These are phyloP conservation scores for Andrena flavipes DNA, from an alignment of 2,888 invertebrate species.

Conservation along the genomic window DNA sequence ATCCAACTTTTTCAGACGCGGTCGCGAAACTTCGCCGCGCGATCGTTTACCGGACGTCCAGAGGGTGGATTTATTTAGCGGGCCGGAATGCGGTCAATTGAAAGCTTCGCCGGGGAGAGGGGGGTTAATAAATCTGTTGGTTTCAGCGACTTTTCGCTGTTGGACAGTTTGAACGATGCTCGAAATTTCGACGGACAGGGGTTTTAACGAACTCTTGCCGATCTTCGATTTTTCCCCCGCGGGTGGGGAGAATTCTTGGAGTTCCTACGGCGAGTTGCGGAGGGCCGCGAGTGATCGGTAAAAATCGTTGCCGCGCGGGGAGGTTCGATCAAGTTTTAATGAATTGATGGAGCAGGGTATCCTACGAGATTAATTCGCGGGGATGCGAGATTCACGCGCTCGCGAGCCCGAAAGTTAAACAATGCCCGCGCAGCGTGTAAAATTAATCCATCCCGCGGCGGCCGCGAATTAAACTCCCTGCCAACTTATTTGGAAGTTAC, in stretches of 20 bases:
- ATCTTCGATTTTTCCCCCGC: background rate
- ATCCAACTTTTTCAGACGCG: constrained; percentile 19
- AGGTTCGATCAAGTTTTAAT: background rate
- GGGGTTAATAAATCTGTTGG: background rate
- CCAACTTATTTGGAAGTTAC: constrained; percentile 17
- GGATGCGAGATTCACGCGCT: constrained; percentile 11
- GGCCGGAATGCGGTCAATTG: constrained; percentile 15
- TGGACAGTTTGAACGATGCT: background rate
- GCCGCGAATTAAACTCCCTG: constrained; percentile 18
- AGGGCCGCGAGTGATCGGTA: background rate
- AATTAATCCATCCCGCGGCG: constrained; percentile 28
- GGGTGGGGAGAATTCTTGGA: background rate
- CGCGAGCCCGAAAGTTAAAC: constrained; percentile 16
- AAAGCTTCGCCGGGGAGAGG: background rate
- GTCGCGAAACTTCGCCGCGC: constrained; percentile 26
- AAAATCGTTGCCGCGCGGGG: background rate
- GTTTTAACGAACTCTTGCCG: constrained; percentile 1
- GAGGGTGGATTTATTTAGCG: background rate
- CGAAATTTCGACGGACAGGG: background rate
- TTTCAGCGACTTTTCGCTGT: background rate
- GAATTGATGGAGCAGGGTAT: background rate
- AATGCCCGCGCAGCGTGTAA: constrained; percentile 17
- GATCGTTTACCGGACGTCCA: constrained; percentile 2
- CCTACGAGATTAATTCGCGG: constrained; percentile 1
- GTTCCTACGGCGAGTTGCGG: background rate